phyloP scores from a whole-genome alignment of 2,888 invertebrate species.

The Argynnis bischoffii region DNA sequence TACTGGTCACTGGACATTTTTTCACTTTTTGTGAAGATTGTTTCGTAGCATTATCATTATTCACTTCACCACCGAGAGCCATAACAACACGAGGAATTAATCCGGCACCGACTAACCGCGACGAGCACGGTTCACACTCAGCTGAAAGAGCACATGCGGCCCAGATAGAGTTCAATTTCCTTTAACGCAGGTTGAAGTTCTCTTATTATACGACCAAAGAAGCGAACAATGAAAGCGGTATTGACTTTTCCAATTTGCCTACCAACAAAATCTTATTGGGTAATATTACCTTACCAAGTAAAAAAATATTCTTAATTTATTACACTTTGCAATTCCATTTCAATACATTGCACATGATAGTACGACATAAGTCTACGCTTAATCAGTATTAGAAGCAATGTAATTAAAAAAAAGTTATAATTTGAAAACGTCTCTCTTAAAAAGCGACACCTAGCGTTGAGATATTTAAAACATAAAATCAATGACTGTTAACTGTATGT shows the following conservation, averaged over 20 bases:
- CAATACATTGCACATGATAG: constrained; percentile 1
- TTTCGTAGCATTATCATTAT: constrained; percentile 78
- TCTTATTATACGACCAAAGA: constrained; percentile 42
- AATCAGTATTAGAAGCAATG: constrained; percentile 1
- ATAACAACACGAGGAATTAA: constrained; percentile 82
- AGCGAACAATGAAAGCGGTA: constrained; percentile 21
- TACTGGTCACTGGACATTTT: constrained; percentile 72
- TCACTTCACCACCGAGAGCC: constrained; percentile 83
- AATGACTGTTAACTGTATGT: too few species aligned
- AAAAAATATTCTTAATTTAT: not conserved
- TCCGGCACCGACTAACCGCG: constrained; percentile 76
- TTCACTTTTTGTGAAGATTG: constrained; percentile 77
- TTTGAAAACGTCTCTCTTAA: not conserved
- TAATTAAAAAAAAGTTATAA: constrained; percentile 5
- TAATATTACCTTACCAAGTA: constrained; percentile 10
- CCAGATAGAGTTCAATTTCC: constrained; percentile 76
- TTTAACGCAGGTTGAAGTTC: constrained; percentile 56
- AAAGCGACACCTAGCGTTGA: constrained; percentile 41
- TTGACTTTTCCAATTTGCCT: constrained; percentile 22
- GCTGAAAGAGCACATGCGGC: constrained; percentile 81
- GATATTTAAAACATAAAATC: too few species aligned
- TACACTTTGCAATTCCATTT: not conserved
- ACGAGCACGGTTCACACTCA: constrained; percentile 77
- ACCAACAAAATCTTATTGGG: constrained; percentile 29
- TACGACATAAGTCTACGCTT: not conserved